phyloP scores from a whole-genome alignment of 1,140 invertebrate species.

The Saccostrea cuccullata region DNA sequence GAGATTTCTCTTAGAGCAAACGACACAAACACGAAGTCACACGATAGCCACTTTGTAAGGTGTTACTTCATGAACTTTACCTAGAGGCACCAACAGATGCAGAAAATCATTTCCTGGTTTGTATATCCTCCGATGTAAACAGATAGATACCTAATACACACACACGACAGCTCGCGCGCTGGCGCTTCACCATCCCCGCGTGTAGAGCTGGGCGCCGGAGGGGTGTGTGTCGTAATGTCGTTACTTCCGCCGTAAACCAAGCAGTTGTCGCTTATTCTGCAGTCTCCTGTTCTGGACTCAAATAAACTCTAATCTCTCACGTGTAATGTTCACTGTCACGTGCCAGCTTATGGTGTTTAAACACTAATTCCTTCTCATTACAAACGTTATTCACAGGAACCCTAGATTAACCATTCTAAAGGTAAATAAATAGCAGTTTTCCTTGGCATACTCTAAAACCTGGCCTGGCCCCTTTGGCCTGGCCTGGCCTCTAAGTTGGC shows the following conservation, averaged over 20 bases:
- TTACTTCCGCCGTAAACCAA: neutral
- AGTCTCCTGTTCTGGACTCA: neutral
- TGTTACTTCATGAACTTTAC: neutral
- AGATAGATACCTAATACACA: neutral
- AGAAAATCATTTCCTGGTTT: neutral
- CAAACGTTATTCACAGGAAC: neutral
- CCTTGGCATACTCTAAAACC: too few species aligned
- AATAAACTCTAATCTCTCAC: neutral
- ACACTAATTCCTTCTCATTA: neutral
- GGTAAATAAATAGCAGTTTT: neutral
- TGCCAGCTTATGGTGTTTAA: neutral
- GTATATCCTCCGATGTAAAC: neutral
- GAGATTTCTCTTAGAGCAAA: neutral
- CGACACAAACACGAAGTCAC: neutral
- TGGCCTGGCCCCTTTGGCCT: too few species aligned
- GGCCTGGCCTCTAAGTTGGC: too few species aligned
- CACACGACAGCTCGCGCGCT: neutral
- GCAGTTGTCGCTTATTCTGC: neutral
- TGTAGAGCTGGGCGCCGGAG: neutral
- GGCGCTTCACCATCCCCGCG: neutral
- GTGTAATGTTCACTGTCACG: neutral
- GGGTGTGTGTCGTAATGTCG: conserved; percentile 8
- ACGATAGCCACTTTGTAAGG: neutral
- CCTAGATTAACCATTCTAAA: neutral
- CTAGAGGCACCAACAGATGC: neutral